These are phyloP conservation scores for Megastigmus dorsalis DNA, from an alignment of 2,888 invertebrate species.

Conservation along the genomic window DNA sequence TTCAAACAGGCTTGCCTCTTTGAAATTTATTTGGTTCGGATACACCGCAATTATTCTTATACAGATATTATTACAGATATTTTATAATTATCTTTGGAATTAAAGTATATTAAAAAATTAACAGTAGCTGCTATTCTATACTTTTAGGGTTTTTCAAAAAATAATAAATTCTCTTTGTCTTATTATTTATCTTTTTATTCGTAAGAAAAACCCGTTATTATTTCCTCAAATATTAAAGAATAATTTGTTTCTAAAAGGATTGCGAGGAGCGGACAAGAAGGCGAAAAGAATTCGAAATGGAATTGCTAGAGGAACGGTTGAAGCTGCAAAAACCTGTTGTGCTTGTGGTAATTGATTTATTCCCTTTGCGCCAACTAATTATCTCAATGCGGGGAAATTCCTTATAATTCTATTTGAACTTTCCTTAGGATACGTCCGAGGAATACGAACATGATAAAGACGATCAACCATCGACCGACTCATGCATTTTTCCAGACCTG, in stretches of 20 bases:
- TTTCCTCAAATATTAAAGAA: neutral
- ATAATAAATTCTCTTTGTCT: neutral
- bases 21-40: too few species aligned
- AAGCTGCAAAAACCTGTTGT: constrained; percentile 1
- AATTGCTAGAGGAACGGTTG: constrained; percentile 50
- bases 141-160: too few species aligned
- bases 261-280: constrained; percentile 52
- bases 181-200: constrained; percentile 51
- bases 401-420: neutral
- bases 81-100: too few species aligned
- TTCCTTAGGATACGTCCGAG: neutral
- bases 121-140: too few species aligned
- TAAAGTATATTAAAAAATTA: too few species aligned
- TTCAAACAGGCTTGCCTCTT: too few species aligned
- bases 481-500: too few species aligned
- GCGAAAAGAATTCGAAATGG: constrained; percentile 52
- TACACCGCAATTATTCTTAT: too few species aligned
- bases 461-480: neutral
- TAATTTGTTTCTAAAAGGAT: constrained; percentile 56
- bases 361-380: neutral
- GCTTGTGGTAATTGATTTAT: neutral
- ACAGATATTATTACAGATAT: too few species aligned
- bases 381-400: neutral
- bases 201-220: neutral
- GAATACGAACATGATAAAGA: neutral